Conservation (phyloP, 2,888 invertebrate species). For the Cecidostiba fungosa region DNA sequence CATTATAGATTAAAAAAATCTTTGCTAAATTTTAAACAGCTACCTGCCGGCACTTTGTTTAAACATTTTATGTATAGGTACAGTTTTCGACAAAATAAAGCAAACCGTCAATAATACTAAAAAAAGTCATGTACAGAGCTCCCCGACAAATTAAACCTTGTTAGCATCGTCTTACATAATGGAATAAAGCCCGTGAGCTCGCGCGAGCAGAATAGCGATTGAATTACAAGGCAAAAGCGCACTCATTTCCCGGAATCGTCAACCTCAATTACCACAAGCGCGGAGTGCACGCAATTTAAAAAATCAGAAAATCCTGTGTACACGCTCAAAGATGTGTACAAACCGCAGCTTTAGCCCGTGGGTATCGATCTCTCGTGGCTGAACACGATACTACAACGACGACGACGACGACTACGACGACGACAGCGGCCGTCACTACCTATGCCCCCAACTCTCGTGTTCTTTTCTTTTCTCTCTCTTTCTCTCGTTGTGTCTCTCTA, state of each 20-base stretch:
- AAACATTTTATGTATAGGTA: no score
- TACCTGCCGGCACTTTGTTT: no score
- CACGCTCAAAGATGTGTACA: not conserved
- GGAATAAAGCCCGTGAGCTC: not conserved
- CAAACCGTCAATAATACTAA: no score
- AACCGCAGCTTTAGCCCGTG: slow-evolving; percentile 1
- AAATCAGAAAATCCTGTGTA: not conserved
- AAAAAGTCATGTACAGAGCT: not conserved
- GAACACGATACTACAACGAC: slow-evolving; percentile 62
- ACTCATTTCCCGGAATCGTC: not conserved
- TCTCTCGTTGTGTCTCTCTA: slow-evolving; percentile 51
- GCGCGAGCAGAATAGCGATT: not conserved
- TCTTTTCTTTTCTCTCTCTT: slow-evolving; percentile 26
- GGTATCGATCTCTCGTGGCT: slow-evolving; percentile 62
- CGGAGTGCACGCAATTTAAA: not conserved
- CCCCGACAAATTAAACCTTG: not conserved
- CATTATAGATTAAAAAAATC: no score
- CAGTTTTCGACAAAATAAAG: no score
- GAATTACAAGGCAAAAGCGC: not conserved
- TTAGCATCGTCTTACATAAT: not conserved
- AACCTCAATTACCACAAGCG: not conserved
- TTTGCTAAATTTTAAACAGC: no score
- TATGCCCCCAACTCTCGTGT: not conserved
- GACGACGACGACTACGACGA: slow-evolving; percentile 5
- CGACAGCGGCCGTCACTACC: slow-evolving; percentile 22